A percentile compares a stretch with the other conserved stretches of the same genome.
Evolutionary conservation across 1,140 invertebrate genomes (phyloP).

Genomic region (Drosophila funebris): DNA sequence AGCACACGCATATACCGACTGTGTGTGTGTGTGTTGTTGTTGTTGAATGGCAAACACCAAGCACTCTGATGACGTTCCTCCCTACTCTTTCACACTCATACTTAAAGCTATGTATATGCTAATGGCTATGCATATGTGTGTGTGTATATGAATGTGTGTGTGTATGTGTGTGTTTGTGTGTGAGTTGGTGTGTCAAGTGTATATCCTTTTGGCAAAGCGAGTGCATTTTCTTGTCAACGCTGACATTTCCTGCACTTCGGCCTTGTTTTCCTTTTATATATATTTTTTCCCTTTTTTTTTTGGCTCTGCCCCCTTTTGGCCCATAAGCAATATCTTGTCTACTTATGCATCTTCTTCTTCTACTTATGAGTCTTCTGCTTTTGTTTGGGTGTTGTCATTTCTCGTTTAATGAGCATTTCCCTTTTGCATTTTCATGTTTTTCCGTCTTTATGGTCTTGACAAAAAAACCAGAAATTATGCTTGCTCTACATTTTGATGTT

Average conservation of each 20-base stretch:
- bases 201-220: slow-evolving; percentile 71
- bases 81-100: not conserved
- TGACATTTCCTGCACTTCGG: slow-evolving; percentile 78
- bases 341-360: not conserved
- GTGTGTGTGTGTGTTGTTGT: slow-evolving; percentile 1
- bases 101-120: not conserved
- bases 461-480: slow-evolving; percentile 66
- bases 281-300: slow-evolving; percentile 23
- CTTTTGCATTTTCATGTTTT: slow-evolving; percentile 34
- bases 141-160: not conserved
- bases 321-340: slow-evolving; percentile 7
- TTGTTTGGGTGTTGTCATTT: slow-evolving; percentile 47
- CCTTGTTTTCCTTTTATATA: slow-evolving; percentile 47
- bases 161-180: slow-evolving; percentile 21
- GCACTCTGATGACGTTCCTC: slow-evolving; percentile 9
- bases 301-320: not conserved
- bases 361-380: slow-evolving; percentile 22
- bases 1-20: not conserved
- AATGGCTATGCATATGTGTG: slow-evolving; percentile 3
- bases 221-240: slow-evolving; percentile 79
- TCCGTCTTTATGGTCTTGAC: slow-evolving; percentile 35
- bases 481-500: slow-evolving; percentile 59
- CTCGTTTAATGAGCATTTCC: slow-evolving; percentile 75
- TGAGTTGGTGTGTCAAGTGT: slow-evolving; percentile 64
- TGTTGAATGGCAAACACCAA: slow-evolving; percentile 16